phyloP scores from a whole-genome alignment of 2,113 vertebrate species.

The Psittacus erithacus region DNA sequence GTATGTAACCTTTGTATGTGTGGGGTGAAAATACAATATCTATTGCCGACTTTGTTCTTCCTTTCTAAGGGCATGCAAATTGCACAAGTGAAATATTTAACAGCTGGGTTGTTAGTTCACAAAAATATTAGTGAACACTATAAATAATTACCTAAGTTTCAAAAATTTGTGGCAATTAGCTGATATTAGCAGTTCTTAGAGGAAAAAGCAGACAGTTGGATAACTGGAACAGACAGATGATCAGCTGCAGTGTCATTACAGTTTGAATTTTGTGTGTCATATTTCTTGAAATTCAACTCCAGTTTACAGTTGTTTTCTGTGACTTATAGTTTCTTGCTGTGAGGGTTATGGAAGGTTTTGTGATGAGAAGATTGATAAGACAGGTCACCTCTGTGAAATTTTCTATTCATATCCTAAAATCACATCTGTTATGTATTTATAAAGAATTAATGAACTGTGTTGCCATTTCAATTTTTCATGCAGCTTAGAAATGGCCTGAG shows the following conservation, averaged over 20 bases:
- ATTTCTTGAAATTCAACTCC: constrained; percentile 34
- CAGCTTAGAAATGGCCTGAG: constrained; percentile 24
- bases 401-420: constrained; percentile 45
- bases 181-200: neutral
- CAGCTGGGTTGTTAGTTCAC: neutral
- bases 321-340: constrained; percentile 36
- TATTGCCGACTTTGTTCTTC: neutral
- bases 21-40: neutral
- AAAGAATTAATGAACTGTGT: constrained; percentile 63
- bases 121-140: neutral
- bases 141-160: neutral
- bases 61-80: neutral
- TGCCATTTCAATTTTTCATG: constrained; percentile 27
- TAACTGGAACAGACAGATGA: neutral
- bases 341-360: constrained; percentile 16
- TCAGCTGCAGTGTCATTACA: neutral
- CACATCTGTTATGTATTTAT: neutral
- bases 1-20: neutral
- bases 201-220: neutral
- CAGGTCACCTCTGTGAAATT: neutral
- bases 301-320: constrained; percentile 13
- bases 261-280: neutral
- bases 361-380: constrained; percentile 41
- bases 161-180: neutral
- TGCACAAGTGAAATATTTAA: neutral